These are phyloP conservation scores for Peromyscus aztecus DNA, from an alignment of 2,797 vertebrate genomes.

Conservation along the genomic window DNA sequence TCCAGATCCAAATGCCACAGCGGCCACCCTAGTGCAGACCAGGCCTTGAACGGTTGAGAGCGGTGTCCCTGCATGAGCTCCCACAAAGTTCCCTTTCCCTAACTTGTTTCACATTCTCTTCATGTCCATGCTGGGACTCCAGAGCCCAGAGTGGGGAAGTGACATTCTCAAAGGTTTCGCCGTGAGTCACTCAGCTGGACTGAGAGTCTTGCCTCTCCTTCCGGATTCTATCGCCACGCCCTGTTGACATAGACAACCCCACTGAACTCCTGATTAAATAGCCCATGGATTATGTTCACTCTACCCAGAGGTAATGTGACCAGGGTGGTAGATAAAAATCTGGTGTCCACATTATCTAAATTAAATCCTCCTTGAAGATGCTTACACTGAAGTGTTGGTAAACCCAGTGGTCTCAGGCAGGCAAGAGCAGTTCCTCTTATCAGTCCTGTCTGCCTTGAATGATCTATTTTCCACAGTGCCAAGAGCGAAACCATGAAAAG, in stretches of 20 bases:
- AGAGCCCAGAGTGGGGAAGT: background rate
- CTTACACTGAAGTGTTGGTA: constrained; percentile 26
- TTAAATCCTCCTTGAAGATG: constrained; percentile 74
- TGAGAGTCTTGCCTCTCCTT: background rate
- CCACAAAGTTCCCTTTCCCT: background rate
- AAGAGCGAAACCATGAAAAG: constrained; percentile 46
- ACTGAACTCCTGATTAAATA: constrained; percentile 39
- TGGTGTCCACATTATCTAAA: constrained; percentile 78
- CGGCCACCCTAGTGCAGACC: too few species aligned
- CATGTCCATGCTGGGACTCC: background rate
- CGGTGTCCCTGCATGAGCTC: rapidly evolving
- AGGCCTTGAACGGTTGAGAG: background rate
- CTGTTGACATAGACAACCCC: background rate
- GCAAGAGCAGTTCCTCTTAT: constrained; percentile 24
- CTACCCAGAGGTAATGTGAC: background rate
- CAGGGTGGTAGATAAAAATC: constrained; percentile 58
- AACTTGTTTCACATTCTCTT: background rate
- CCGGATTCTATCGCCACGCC: background rate
- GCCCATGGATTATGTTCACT: background rate
- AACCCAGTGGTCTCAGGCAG: constrained; percentile 43
- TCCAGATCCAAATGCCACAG: background rate
- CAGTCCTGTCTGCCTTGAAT: constrained; percentile 43
- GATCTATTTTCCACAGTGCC: constrained; percentile 54
- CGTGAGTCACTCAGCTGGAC: background rate
- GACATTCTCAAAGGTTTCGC: constrained; percentile 63